These are phyloP conservation scores for Troilus luridus DNA, from an alignment of 2,888 invertebrate species.

Conservation along the genomic window DNA sequence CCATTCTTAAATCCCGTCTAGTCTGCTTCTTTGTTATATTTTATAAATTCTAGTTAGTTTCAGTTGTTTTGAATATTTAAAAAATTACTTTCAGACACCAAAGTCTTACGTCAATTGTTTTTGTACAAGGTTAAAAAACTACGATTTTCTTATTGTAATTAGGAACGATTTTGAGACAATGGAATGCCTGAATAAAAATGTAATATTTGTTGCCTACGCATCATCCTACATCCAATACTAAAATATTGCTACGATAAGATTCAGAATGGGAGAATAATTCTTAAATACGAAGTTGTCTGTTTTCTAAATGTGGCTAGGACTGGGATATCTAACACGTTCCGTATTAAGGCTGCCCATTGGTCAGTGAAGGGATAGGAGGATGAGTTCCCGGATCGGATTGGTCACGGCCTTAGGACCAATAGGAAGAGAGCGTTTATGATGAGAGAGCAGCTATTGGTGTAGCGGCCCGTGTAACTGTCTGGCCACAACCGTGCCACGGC, in stretches of 20 bases:
- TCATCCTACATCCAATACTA: not conserved
- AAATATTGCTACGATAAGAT: not conserved
- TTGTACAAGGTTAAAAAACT: too few species aligned
- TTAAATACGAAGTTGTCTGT: not conserved
- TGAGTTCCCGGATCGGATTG: not conserved
- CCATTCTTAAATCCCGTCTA: too few species aligned
- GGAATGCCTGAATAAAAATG: too few species aligned
- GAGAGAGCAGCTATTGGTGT: slow-evolving; percentile 12
- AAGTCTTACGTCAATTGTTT: too few species aligned
- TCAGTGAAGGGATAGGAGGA: slow-evolving; percentile 3
- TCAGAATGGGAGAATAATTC: not conserved
- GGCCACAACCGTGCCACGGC: not conserved
- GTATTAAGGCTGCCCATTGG: not conserved
- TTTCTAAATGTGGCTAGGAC: not conserved
- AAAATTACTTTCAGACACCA: too few species aligned
- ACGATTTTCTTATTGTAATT: too few species aligned
- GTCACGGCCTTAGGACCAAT: not conserved
- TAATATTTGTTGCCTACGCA: not conserved
- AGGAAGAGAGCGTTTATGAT: not conserved
- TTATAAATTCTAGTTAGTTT: too few species aligned
- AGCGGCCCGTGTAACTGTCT: not conserved
- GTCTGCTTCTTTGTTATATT: too few species aligned
- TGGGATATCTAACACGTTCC: not conserved
- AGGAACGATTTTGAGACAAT: too few species aligned
- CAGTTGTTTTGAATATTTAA: too few species aligned